Base-by-base conservation (phyloP, 2,888 invertebrate species). In the Mythimna lalbum region DNA sequence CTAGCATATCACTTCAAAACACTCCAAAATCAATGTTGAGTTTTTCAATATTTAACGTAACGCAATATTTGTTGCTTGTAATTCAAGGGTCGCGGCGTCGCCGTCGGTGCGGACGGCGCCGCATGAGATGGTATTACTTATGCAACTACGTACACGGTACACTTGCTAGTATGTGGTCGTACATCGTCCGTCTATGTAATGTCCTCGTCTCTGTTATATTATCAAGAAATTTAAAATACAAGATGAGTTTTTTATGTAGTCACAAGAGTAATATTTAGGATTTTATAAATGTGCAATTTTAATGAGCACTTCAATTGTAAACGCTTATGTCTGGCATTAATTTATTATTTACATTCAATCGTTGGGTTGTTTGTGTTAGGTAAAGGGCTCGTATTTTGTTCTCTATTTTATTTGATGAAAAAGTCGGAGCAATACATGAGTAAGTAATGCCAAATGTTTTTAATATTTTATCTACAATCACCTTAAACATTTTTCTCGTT, bases 21-120 rank as follows among this genome's bases (percentile, higher is more conserved):
- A 49, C 7, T 33, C 0, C 14, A 4, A 36, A 76, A 53, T 70
- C 5, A 19, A 43, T 19, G 0, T 6, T 14, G 12, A 4, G 0
- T n/a, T 36, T 19, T 50, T 17, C 0, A 36, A 27, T 62, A n/a
- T 57, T 70, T 50, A 50, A 69, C 4, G 3, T 14, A 50, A 47
- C 62, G 19, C 6, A 47, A 64, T 67, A 69, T 80, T 76, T 64
- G 77, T 63, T 65, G 50, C 31, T 31, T 27, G 60, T 78, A 73
- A 64, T 68, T 61, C 60, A 65, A 65, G 68, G 68, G 23, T 14
- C 4, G 36, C 9, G 17, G 31, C 21, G 36, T 62, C n/a, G 17
- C 23, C 27, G 36, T 62, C 21, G 21, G 12, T n/a, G 36, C 23
- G 23, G 19, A 43, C 39, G 33, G 53, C 21, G 31, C 31, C 27